Percentiles rank a stretch among this genome's conserved stretches.
Conservation (phyloP, 2,888 invertebrate genomes). For the Blastobasis lacticolella region DNA sequence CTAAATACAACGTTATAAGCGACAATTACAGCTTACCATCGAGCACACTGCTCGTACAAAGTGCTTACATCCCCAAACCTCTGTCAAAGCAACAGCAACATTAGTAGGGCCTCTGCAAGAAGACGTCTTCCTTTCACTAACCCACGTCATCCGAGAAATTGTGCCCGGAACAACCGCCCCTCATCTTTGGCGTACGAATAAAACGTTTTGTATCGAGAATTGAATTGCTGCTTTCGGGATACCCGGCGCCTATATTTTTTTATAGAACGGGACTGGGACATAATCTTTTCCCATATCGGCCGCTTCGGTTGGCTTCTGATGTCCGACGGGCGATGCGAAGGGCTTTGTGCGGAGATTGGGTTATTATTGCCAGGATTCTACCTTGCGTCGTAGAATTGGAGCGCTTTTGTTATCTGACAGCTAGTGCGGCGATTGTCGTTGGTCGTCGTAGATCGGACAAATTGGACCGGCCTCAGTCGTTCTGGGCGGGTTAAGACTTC, state of each 20-base stretch:
- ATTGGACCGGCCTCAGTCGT: too few relatives aligned
- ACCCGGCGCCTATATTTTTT: neutral
- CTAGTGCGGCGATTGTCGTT: too few relatives aligned
- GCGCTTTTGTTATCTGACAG: too few relatives aligned
- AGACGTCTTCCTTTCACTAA: conserved; percentile 33
- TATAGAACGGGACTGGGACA: neutral
- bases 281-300: neutral
- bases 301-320: neutral
- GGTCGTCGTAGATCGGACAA: too few relatives aligned
- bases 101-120: conserved; percentile 24
- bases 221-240: conserved; percentile 39
- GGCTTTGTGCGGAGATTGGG: neutral
- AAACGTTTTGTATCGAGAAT: conserved; percentile 63
- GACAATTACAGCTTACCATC: too few relatives aligned
- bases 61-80: neutral
- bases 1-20: too few relatives aligned
- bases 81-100: neutral
- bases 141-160: conserved; percentile 49
- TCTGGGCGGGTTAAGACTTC: too few relatives aligned
- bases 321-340: too few relatives aligned
- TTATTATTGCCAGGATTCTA: neutral
- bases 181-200: conserved; percentile 49
- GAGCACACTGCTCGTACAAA: neutral
- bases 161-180: conserved; percentile 39
- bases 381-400: too few relatives aligned